Evolutionary conservation across 1,140 invertebrate genomes (phyloP), one percentile per base, ranked within the genome.

Genomic region (Sycobia sp.): DNA sequence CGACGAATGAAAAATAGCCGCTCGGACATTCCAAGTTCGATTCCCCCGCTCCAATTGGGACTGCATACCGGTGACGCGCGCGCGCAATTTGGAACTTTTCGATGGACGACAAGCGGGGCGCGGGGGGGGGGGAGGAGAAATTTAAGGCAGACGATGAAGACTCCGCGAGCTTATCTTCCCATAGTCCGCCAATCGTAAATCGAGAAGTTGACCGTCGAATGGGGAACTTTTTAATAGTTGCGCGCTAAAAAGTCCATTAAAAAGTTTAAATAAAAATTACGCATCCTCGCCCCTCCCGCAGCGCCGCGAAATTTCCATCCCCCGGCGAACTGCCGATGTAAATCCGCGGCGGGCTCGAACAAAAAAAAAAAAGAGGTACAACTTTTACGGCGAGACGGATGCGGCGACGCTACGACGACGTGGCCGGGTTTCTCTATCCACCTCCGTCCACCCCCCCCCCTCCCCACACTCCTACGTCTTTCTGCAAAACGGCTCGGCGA

Each of bases 291-390:
- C 16, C 2, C 44, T 11, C 41, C 8, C 46, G 47, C 36, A 50
- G 36, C 27, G 32, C 34, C 53, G 47, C 38, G 54, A 54, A 53
- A n/a, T n/a, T n/a, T 61, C 59, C 50, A 29, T 14, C 14, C 25
- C 20, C 29, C 39, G n/a, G 53, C 23, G 46, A 60, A 51, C 43
- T 61, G 38, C 41, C 59, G 59, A 61, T 61, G 38, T 61, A 61
- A 61, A 61, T 61, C 51, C 25, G 18, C 46, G 23, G 29, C 27
- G 27, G 50, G 39, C 23, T 50, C 7, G 41, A 20, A 27, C n/a
- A 46, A 44, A 61, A 61, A 41, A 59, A 53, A 53, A 50, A n/a
- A n/a, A n/a, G n/a, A n/a, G n/a, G n/a, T n/a, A n/a, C 54, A 61
- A 61, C 49, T 61, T 61, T 61, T 61, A 54, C 39, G 41, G 49